A percentile compares a stretch with the other conserved stretches of the same genome.
Conservation (phyloP, 2,113 vertebrate species). For the Leucopsar rothschildi region DNA sequence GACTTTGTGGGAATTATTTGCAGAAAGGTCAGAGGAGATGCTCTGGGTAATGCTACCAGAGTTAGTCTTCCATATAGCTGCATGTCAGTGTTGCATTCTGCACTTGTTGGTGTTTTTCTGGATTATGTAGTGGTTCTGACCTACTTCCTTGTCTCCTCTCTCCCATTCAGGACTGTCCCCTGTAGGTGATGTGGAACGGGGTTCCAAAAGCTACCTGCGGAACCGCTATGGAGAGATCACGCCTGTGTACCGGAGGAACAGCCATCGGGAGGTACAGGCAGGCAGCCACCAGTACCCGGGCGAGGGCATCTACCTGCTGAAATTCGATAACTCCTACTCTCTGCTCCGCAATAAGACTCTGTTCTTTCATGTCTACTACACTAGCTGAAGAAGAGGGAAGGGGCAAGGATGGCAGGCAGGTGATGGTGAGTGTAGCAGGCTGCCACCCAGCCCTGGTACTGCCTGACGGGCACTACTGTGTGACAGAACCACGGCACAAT, state of each 20-base stretch:
- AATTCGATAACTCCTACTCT: slow-evolving; percentile 98
- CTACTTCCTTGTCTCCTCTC: neutral
- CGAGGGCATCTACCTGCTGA: slow-evolving; percentile 94
- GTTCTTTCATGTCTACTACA: slow-evolving; percentile 95
- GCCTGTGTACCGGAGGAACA: slow-evolving; percentile 92
- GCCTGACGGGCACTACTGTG: neutral
- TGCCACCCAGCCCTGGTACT: slow-evolving; percentile 31
- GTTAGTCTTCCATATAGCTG: neutral
- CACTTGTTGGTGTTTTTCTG: neutral
- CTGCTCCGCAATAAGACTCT: slow-evolving; percentile 97
- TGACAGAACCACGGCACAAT: neutral
- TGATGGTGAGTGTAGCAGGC: slow-evolving; percentile 11
- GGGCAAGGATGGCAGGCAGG: slow-evolving; percentile 2
- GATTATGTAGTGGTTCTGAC: neutral
- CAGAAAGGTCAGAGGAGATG: neutral
- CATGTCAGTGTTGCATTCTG: neutral
- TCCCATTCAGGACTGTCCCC: slow-evolving; percentile 77
- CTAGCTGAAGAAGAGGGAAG: slow-evolving; percentile 63
- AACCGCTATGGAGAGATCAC: slow-evolving; percentile 88
- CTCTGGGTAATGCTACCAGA: neutral
- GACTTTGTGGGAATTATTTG: neutral
- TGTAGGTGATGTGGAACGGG: slow-evolving; percentile 90
- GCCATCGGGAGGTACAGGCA: slow-evolving; percentile 87
- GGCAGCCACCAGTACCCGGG: slow-evolving; percentile 95
- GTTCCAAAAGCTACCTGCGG: slow-evolving; percentile 80